Evolutionary conservation across 2,888 invertebrate species (phyloP).

Genomic region (Mesoligia furuncula): DNA sequence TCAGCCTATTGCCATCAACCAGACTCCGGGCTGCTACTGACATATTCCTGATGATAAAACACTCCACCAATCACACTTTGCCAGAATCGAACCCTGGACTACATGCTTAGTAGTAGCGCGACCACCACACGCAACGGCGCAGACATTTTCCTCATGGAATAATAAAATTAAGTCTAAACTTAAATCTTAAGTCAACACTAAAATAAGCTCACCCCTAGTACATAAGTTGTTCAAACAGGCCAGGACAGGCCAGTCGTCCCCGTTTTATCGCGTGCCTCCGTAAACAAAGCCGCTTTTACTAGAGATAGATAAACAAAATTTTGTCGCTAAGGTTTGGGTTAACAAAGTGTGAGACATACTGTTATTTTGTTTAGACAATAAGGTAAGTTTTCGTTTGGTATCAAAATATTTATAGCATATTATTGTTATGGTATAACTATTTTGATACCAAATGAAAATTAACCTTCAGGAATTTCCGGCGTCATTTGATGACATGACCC

Average conservation of each 20-base stretch:
- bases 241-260: slow-evolving; percentile 70
- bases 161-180: background rate
- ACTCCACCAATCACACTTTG: too few relatives aligned
- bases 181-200: background rate
- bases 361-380: slow-evolving; percentile 33
- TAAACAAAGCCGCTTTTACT: slow-evolving; percentile 81
- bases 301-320: slow-evolving; percentile 82
- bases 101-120: too few relatives aligned
- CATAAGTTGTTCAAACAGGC: slow-evolving; percentile 62
- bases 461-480: too few relatives aligned
- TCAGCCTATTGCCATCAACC: background rate
- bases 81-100: background rate
- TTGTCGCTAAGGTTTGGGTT: slow-evolving; percentile 72
- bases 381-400: background rate
- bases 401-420: background rate
- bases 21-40: background rate
- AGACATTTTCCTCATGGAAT: too few relatives aligned
- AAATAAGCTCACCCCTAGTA: slow-evolving; percentile 59
- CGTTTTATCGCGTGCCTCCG: slow-evolving; percentile 81
- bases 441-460: too few relatives aligned
- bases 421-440: background rate
- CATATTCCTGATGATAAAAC: background rate
- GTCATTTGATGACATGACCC: too few relatives aligned
- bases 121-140: background rate
- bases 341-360: slow-evolving; percentile 72